Percentiles rank a stretch among this genome's conserved stretches.
These are phyloP conservation scores for Keiferia lycopersicella DNA, from an alignment of 2,888 invertebrate species.

Conservation along the genomic window DNA sequence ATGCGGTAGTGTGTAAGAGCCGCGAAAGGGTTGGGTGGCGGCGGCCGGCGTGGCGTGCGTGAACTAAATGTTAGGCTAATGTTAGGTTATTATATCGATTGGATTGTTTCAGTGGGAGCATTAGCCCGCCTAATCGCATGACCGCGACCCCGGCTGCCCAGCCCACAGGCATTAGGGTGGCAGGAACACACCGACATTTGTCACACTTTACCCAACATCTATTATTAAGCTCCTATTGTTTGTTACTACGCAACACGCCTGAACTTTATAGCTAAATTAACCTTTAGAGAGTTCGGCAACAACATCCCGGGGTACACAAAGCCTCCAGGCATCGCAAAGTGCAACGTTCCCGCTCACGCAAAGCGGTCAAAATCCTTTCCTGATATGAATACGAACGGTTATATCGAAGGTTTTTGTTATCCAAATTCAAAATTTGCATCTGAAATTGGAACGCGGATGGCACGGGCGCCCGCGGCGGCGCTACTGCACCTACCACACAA, in stretches of 20 bases:
- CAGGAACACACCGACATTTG: conserved; percentile 24
- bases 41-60: conserved; percentile 54
- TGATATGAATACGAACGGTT: conserved; percentile 49
- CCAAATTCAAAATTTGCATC: conserved; percentile 70
- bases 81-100: conserved; percentile 44
- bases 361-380: conserved; percentile 57
- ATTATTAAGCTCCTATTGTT: conserved; percentile 22
- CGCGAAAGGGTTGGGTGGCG: conserved; percentile 34
- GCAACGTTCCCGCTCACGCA: conserved; percentile 60
- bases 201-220: conserved; percentile 27
- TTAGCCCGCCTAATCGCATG: conserved; percentile 35
- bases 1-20: no score
- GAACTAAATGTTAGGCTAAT: no score
- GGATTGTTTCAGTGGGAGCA: conserved; percentile 37
- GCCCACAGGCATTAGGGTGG: conserved; percentile 20
- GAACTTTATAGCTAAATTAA: conserved; percentile 19
- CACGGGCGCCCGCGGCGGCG: conserved; percentile 74
- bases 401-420: conserved; percentile 45
- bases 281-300: conserved; percentile 41
- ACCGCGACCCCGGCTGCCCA: conserved; percentile 26
- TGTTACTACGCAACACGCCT: not conserved
- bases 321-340: conserved; percentile 40
- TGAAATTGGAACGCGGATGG: conserved; percentile 72
- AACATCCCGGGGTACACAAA: conserved; percentile 43
- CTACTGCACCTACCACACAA: conserved; percentile 58